Evolutionary conservation across 2,797 vertebrate genomes (phyloP).

Genomic region (Nasua narica): DNA sequence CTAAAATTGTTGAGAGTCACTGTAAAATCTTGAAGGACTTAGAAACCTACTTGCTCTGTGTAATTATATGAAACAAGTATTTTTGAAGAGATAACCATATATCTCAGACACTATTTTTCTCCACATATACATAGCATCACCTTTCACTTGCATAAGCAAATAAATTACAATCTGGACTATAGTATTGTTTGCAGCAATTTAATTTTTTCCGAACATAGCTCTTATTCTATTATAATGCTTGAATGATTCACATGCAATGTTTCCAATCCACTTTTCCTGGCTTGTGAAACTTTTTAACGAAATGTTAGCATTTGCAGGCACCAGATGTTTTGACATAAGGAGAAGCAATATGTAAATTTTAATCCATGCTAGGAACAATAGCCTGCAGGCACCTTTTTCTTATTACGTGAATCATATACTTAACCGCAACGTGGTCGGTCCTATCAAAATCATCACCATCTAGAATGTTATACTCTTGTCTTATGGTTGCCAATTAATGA

Average conservation of each 20-base stretch:
- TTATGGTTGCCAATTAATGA: constrained; percentile 82
- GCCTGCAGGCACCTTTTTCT: constrained; percentile 84
- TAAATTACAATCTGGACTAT: constrained; percentile 76
- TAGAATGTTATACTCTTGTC: constrained; percentile 77
- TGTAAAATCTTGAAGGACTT: constrained; percentile 10
- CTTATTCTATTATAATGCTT: constrained; percentile 84
- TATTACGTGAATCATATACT: constrained; percentile 85
- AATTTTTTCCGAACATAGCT: constrained; percentile 74
- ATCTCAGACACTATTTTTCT: constrained; percentile 31
- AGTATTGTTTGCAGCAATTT: constrained; percentile 75
- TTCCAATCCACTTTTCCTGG: constrained; percentile 81
- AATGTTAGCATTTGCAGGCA: constrained; percentile 84
- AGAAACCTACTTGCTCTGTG: neutral
- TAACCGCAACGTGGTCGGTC: constrained; percentile 80
- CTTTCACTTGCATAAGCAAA: constrained; percentile 75
- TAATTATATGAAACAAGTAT: constrained; percentile 26
- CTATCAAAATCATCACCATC: constrained; percentile 81
- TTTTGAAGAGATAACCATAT: constrained; percentile 30
- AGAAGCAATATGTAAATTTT: constrained; percentile 87
- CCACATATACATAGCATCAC: constrained; percentile 24
- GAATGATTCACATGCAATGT: constrained; percentile 79
- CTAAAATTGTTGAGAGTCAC: neutral
- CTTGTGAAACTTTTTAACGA: constrained; percentile 83
- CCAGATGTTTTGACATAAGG: constrained; percentile 88
- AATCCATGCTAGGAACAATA: constrained; percentile 85